phyloP scores from a whole-genome alignment of 2,888 invertebrate genomes.

The Ormyrus pomaceus region DNA sequence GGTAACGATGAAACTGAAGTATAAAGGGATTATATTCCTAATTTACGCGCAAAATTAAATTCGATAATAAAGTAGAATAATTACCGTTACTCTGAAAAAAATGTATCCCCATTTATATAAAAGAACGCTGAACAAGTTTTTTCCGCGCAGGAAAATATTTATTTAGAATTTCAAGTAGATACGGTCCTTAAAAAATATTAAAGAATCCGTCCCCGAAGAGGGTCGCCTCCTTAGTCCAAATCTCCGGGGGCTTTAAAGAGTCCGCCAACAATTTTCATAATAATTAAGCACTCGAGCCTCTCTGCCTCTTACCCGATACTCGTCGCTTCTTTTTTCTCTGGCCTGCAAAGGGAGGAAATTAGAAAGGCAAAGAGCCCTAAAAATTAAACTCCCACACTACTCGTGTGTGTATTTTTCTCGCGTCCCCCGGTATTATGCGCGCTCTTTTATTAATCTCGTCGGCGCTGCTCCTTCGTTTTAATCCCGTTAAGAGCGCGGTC shows the following conservation, averaged over 20 bases:
- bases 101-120: no score
- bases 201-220: no score
- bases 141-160: no score
- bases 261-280: conserved; percentile 40
- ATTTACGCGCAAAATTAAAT: no score
- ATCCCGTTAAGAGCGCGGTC: conserved; percentile 10
- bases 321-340: conserved; percentile 1
- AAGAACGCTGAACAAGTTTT: no score
- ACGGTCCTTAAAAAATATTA: no score
- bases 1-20: no score
- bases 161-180: no score
- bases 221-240: no score
- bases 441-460: conserved; percentile 12
- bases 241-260: background rate
- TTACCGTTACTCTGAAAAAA: no score
- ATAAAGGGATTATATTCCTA: no score
- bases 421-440: conserved; percentile 10
- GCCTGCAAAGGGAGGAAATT: conserved; percentile 38
- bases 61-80: no score
- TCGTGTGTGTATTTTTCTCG: background rate
- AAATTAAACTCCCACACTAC: conserved; percentile 20
- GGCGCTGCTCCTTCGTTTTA: conserved; percentile 3
- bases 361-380: conserved; percentile 32
- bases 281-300: conserved; percentile 35
- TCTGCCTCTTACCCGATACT: background rate